Evolutionary conservation across 2,888 invertebrate species (phyloP).

Genomic region (Malthinus flaveolus): DNA sequence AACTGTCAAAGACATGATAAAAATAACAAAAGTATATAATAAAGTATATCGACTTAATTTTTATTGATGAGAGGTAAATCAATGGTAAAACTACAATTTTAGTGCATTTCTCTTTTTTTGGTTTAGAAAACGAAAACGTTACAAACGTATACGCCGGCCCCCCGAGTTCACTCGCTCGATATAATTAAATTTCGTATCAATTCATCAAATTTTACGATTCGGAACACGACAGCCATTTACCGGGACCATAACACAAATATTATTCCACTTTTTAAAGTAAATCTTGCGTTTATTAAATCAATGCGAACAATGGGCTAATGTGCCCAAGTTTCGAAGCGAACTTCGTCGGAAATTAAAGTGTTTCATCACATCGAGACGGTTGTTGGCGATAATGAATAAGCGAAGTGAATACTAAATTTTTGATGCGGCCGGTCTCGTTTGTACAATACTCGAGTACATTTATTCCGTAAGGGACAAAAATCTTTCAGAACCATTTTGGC

Average conservation of each 20-base stretch:
- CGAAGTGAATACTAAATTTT: slow-evolving; percentile 36
- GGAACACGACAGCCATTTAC: slow-evolving; percentile 34
- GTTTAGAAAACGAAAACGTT: slow-evolving; percentile 21
- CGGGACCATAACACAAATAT: slow-evolving; percentile 38
- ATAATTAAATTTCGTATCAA: slow-evolving; percentile 42
- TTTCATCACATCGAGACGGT: slow-evolving; percentile 39
- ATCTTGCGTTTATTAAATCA: slow-evolving; percentile 44
- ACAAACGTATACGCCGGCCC: slow-evolving; percentile 9
- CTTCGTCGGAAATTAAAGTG: slow-evolving; percentile 45
- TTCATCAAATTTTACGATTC: slow-evolving; percentile 41
- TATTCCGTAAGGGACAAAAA: too few relatives aligned
- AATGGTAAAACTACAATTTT: slow-evolving; percentile 23
- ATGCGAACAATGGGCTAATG: slow-evolving; percentile 43
- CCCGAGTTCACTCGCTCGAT: slow-evolving; percentile 29
- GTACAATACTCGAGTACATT: slow-evolving; percentile 8
- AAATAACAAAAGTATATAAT: slow-evolving; percentile 6
- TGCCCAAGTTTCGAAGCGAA: slow-evolving; percentile 35
- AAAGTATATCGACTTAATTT: slow-evolving; percentile 20
- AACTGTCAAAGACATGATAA: neutral
- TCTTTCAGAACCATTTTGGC: too few relatives aligned
- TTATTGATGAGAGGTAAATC: slow-evolving; percentile 23
- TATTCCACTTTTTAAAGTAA: slow-evolving; percentile 41
- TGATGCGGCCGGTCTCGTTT: slow-evolving; percentile 23
- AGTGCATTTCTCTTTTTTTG: slow-evolving; percentile 27
- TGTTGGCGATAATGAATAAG: slow-evolving; percentile 34